Base-by-base conservation (phyloP, 1,140 invertebrate genomes). In the Andricus grossulariae region DNA sequence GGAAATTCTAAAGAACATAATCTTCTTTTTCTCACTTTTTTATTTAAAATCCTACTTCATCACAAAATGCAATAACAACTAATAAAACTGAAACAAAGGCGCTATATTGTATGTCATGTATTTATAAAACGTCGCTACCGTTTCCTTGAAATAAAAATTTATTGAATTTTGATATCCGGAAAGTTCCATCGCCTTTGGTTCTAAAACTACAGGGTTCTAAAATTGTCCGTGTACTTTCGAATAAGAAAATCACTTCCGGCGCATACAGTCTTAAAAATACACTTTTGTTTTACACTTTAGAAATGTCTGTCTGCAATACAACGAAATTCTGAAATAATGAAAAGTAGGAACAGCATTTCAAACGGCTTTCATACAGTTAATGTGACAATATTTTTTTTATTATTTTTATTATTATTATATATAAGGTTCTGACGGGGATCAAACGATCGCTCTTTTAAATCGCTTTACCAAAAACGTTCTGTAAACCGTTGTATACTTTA, bases 261-360 rank as follows among this genome's bases (percentile, higher is more conserved):
- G 57, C 25, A 66, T 66, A 66, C 57, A 66, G 32, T 66, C 25
- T 66, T 66, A 66, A 66, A 60, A 66, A 66, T 66, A 66, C 57
- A 66, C 39, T 66, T 66, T 66, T 66, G 57, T 66, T 66, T 66
- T 15, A 66, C 15, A 39, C 25, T 66, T 66, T 66, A 66, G 57
- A 45, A 66, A 66, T 16, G 57, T 39, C 25, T 66, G 39, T 21
- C 57, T 55, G 54, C 54, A 55, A 55, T 55, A 19, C 18, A 55
- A 55, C 19, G 19, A 55, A 55, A 55, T 11, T 32, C 13, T 15
- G 13, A 60, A 25, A 11, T 15, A 15, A 32, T 13, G 16, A 15
- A 1, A 32, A 60, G 18, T 54, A 54, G 52, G 16, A 54, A 54
- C 52, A 54, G 52, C 52, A 54, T 8, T 54, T 54, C 16, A 18